Evolutionary conservation across 2,888 invertebrate genomes (phyloP).

Genomic region (Piscicola geometra): DNA sequence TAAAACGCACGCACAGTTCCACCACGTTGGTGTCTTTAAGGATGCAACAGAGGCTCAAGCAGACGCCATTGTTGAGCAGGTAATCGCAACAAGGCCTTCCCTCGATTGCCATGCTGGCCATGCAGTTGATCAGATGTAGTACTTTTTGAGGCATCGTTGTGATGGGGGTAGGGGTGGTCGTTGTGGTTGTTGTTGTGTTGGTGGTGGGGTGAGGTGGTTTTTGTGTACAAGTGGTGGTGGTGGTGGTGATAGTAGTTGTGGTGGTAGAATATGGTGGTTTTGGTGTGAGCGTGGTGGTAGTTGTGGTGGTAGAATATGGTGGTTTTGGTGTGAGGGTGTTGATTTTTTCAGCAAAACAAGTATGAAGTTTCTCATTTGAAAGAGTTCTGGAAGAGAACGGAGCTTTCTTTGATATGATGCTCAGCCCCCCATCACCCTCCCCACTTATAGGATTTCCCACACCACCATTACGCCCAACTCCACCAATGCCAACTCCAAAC

Average conservation of each 20-base stretch:
- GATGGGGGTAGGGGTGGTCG: no score
- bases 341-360: not conserved
- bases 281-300: not conserved
- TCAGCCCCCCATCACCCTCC: no score
- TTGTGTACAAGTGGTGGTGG: not conserved
- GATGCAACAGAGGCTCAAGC: slow-evolving; percentile 48
- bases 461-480: no score
- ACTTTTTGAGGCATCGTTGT: slow-evolving; percentile 48
- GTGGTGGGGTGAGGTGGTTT: not conserved
- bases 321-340: not conserved
- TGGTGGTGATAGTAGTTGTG: not conserved
- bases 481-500: not conserved
- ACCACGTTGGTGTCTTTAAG: slow-evolving; percentile 51
- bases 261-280: not conserved
- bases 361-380: not conserved
- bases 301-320: no score
- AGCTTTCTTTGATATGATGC: not conserved
- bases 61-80: slow-evolving; percentile 45
- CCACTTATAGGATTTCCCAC: no score
- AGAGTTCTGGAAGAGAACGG: not conserved
- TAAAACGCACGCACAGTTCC: slow-evolving; percentile 50
- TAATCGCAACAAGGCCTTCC: slow-evolving; percentile 44
- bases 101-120: slow-evolving; percentile 47
- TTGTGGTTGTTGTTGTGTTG: no score
- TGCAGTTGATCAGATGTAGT: slow-evolving; percentile 52